Evolutionary conservation across 2,113 vertebrate genomes (phyloP).

Genomic region (Melanostigma gelatinosum): DNA sequence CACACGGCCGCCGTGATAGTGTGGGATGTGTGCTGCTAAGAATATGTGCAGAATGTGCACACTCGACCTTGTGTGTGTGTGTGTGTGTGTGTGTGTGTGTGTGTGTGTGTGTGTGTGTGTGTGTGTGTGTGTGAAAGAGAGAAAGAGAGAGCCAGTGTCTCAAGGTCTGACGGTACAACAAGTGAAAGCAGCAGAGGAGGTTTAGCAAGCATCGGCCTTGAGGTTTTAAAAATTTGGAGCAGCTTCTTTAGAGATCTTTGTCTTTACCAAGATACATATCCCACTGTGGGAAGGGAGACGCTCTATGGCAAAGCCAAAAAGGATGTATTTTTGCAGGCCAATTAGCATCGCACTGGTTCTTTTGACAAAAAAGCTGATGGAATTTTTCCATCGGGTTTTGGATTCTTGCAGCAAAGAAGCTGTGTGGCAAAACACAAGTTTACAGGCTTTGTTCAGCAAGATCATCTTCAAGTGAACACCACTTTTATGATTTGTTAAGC

Average conservation of each 20-base stretch:
- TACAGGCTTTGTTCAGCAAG: too few relatives aligned
- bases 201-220: background rate
- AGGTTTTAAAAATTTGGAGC: background rate
- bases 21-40: background rate
- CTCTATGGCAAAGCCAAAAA: background rate
- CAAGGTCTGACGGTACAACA: background rate
- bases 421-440: too few relatives aligned
- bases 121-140: background rate
- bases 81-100: background rate
- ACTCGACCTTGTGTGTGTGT: slow-evolving; percentile 3
- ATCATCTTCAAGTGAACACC: too few relatives aligned
- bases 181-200: background rate
- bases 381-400: too few relatives aligned
- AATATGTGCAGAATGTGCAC: slow-evolving; percentile 13
- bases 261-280: background rate
- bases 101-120: background rate
- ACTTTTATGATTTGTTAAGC: too few relatives aligned
- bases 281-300: background rate
- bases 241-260: background rate
- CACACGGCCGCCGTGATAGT: background rate
- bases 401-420: too few relatives aligned
- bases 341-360: too few relatives aligned
- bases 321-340: too few relatives aligned
- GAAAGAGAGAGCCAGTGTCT: background rate
- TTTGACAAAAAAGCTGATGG: too few relatives aligned